Conservation (phyloP, 1,140 invertebrate species). For the Homarus americanus region DNA sequence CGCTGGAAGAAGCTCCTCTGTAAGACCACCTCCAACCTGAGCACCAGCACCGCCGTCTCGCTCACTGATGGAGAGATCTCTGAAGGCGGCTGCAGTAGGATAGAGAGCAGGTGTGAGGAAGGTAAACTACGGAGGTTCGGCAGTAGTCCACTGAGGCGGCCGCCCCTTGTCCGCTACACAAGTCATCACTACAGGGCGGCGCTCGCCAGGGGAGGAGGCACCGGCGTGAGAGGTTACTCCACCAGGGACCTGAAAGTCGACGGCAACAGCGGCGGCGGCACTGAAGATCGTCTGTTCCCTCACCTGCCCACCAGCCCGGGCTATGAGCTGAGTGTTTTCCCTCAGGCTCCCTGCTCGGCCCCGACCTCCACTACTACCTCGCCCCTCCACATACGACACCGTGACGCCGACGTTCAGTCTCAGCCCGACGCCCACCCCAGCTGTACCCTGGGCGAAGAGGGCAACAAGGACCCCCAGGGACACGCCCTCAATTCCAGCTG, state of each 20-base stretch:
- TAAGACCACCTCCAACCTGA: conserved; percentile 71
- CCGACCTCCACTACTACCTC: conserved; percentile 59
- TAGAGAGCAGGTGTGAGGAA: neutral
- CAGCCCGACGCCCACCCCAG: neutral
- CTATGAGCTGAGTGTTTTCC: conserved; percentile 55
- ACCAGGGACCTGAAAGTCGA: conserved; percentile 3
- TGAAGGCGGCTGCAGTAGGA: neutral
- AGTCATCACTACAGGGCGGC: conserved; percentile 46
- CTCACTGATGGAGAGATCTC: conserved; percentile 49
- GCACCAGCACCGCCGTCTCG: conserved; percentile 65
- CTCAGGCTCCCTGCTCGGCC: conserved; percentile 39
- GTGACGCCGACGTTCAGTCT: neutral
- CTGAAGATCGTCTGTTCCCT: neutral
- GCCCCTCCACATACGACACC: conserved; percentile 36
- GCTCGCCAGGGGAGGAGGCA: neutral
- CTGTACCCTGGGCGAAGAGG: neutral
- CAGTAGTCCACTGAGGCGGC: conserved; percentile 48
- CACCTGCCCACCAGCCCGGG: conserved; percentile 12
- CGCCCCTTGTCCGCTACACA: conserved; percentile 57
- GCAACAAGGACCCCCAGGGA: neutral
- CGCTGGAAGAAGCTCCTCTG: conserved; percentile 68
- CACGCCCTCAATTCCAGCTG: neutral
- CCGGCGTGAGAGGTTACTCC: conserved; percentile 22
- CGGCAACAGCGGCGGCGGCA: neutral
- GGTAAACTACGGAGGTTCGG: conserved; percentile 12